These are phyloP conservation scores for Ceratoteleas bidentatus DNA, from an alignment of 1,140 invertebrate species.

Conservation along the genomic window DNA sequence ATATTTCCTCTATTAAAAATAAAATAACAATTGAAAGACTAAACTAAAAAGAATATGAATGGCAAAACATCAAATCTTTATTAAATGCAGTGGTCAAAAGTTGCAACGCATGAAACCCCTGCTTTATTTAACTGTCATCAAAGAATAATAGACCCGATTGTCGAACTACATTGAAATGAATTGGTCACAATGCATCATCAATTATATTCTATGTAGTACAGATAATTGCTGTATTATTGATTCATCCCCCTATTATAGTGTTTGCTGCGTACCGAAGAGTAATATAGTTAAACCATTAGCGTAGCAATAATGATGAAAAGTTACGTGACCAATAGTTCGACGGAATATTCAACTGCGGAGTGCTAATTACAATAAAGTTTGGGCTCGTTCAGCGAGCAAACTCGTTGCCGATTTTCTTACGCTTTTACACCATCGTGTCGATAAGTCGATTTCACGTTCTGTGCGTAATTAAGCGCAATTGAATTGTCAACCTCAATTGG, in stretches of 20 bases:
- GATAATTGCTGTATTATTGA: conserved; percentile 29
- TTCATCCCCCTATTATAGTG: conserved; percentile 18
- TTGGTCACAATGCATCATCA: conserved; percentile 25
- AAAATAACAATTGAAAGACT: no score
- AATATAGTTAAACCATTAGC: conserved; percentile 20
- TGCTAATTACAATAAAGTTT: conserved; percentile 3
- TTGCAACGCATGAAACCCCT: no score
- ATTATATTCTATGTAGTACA: conserved; percentile 18
- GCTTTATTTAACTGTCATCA: no score
- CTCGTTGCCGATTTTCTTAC: neutral
- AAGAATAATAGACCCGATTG: conserved; percentile 8
- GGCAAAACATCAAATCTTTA: no score
- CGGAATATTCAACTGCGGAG: conserved; percentile 4
- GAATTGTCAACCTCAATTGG: no score
- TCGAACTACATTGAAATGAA: conserved; percentile 19
- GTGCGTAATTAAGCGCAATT: no score
- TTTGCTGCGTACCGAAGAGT: conserved; percentile 17
- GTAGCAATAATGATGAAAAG: conserved; percentile 24
- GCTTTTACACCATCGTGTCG: no score
- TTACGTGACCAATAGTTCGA: conserved; percentile 21
- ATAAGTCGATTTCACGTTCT: no score
- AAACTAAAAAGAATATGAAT: no score
- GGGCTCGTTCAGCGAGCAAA: neutral
- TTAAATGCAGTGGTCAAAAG: no score
- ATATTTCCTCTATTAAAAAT: no score